phyloP scores from a whole-genome alignment of 2,888 invertebrate genomes.

The Sylvicola fuscatus region DNA sequence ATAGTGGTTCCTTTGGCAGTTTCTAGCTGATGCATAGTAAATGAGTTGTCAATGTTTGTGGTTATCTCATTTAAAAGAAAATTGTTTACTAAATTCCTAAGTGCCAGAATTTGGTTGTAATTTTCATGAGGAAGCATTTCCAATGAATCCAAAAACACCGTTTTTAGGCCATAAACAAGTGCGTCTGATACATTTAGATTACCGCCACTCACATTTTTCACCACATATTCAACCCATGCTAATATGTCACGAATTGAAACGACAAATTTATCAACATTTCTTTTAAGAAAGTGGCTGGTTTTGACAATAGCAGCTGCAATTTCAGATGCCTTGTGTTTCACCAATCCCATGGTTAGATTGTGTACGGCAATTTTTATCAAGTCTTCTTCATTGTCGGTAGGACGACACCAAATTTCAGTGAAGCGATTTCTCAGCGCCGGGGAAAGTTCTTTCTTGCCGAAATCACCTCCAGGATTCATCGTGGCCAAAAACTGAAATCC shows the following conservation, averaged over 20 bases:
- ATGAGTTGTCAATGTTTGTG: slow-evolving; percentile 22
- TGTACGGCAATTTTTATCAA: slow-evolving; percentile 60
- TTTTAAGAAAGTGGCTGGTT: slow-evolving; percentile 58
- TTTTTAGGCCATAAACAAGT: slow-evolving; percentile 74
- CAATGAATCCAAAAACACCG: slow-evolving; percentile 80
- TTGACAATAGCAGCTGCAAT: slow-evolving; percentile 54
- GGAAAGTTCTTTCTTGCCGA: slow-evolving; percentile 96
- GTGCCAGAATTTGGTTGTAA: slow-evolving; percentile 25
- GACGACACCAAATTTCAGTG: slow-evolving; percentile 96
- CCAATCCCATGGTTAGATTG: slow-evolving; percentile 1
- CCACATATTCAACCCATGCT: slow-evolving; percentile 83
- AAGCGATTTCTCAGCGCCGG: slow-evolving; percentile 93
- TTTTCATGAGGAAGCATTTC: slow-evolving; percentile 60
- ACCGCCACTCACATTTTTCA: slow-evolving; percentile 7
- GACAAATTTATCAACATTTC: slow-evolving; percentile 55
- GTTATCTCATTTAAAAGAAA: slow-evolving; percentile 35
- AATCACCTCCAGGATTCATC: slow-evolving; percentile 99
- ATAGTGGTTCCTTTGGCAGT: slow-evolving; percentile 19
- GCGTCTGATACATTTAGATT: slow-evolving; percentile 30
- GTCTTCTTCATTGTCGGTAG: slow-evolving; percentile 49
- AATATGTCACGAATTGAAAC: slow-evolving; percentile 82
- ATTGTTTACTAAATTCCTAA: slow-evolving; percentile 30
- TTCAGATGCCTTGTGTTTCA: neutral
- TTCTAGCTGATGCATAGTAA: slow-evolving; percentile 19
- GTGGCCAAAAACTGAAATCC: slow-evolving; percentile 87